Base-by-base conservation (phyloP, 2,113 vertebrate genomes). In the Grallaria varia region DNA sequence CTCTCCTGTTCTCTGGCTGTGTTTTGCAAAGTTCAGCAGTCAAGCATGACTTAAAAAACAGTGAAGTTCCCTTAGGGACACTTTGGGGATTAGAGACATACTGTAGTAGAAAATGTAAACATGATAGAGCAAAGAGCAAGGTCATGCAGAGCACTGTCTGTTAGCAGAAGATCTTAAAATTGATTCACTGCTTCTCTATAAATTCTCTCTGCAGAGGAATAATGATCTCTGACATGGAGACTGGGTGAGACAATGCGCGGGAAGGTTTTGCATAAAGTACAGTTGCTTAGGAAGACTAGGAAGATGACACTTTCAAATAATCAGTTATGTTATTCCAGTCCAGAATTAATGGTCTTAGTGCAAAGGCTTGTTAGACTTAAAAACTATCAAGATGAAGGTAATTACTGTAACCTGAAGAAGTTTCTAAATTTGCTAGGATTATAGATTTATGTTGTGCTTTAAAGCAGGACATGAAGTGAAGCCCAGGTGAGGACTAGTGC, bases 51-150 rank as follows among this genome's bases (percentile, higher is more conserved):
- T 95, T 96, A 64, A 90, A 71, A 97, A 97, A 83, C 93, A 96
- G 85, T 81, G 4, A 90, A 86, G 87, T 97, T 97, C 95, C 95
- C 95, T 95, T 92, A 88, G 97, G 96, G 94, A 97, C 95, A 86
- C 88, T 97, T 95, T 64, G 66, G 66, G 95, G 96, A 97, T 97
- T 96, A 97, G 86, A 91, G 78, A 55, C 95, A 82, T 97, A 95
- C 93, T 97, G 93, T 95, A 94, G 95, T 86, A 96, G 95, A 97
- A 95, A 96, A 97, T 95, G 95, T 97, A 97, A 97, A 97, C 96
- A 96, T 44, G 84, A 94, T 82, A 95, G 94, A 95, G 95, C 96
- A 97, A 96, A 95, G 95, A 97, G 90, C 72, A 93, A 92, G 96
- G 96, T 97, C 96, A 97, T 91, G 87, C 86, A 91, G 86, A 96